Evolutionary conservation across 30 jellyfish, hydroid and myxozoan species (phyloP).

Genomic region (Rhopilema esculentum): DNA sequence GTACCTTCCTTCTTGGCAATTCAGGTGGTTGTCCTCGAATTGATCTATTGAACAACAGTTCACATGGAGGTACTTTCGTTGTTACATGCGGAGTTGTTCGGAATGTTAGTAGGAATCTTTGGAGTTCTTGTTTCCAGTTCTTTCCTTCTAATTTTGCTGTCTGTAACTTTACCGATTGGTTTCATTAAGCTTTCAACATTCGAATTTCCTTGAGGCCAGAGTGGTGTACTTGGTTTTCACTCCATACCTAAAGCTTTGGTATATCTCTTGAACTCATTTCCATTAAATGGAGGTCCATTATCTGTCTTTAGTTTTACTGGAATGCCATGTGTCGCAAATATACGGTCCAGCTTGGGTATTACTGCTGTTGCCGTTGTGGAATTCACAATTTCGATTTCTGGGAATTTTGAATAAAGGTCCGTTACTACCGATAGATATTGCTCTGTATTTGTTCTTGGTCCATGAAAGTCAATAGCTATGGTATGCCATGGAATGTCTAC

Average conservation of each 20-base stretch:
- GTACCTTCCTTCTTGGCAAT: no score
- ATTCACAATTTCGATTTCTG: slow-evolving; percentile 55
- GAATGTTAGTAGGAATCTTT: no score
- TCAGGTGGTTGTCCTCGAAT: no score
- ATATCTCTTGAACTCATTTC: slow-evolving; percentile 50
- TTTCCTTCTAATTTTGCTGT: no score
- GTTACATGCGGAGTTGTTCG: no score
- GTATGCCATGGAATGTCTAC: slow-evolving; percentile 57
- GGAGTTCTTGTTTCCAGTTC: no score
- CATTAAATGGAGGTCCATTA: slow-evolving; percentile 78
- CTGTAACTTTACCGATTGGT: no score
- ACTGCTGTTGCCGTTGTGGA: slow-evolving; percentile 70
- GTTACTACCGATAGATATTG: slow-evolving; percentile 65
- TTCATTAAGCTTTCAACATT: no score
- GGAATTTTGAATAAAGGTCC: slow-evolving; percentile 49
- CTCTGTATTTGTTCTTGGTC: slow-evolving; percentile 41
- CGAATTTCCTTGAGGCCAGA: no score
- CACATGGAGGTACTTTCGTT: no score
- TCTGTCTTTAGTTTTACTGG: slow-evolving; percentile 42
- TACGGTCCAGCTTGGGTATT: slow-evolving; percentile 37
- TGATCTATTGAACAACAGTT: no score
- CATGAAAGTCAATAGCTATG: slow-evolving; percentile 48
- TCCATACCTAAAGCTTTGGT: slow-evolving; percentile 32
- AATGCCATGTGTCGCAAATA: slow-evolving; percentile 49
- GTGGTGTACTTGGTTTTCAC: slow-evolving; percentile 47